Base-by-base conservation (phyloP, 2,888 invertebrate species). In the Erebia palarica region DNA sequence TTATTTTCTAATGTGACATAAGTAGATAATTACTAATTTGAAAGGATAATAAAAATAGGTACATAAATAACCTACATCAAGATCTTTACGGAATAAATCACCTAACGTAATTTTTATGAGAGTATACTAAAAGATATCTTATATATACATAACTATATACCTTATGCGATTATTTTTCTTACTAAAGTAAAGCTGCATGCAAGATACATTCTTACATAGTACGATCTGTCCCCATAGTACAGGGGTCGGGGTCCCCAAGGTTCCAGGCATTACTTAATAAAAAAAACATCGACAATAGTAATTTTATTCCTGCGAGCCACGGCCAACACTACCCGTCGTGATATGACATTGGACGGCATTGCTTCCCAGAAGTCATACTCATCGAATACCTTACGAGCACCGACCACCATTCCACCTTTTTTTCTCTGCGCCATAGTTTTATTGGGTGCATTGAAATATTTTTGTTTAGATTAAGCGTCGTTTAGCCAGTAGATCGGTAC, bases 391-490 rank as follows among this genome's bases (percentile, higher is more conserved):
- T 90, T 90, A 88, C 90, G 87, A 86, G 87, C 86, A 81, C 81
- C 84, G 83, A 81, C 84, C 82, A 81, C 84, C 83, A 83, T 84
- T 83, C 83, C 84, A 82, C 81, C 80, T 80, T 89, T 91, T 91
- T 91, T 92, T 88, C 85, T 84, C 82, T 80, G 80, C 83, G 82
- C 83, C 84, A 88, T 87, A 87, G 85, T 92, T 90, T 91, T 91
- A 90, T 91, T 92, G 88, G 87, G 81, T 79, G 85, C 90, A 90
- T 91, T 91, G 88, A 91, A 92, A 91, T 92, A 92, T 92, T 92
- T 91, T 88, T 88, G 91, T 91, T 89, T 88, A 91, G 90, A 92
- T 91, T 89, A 92, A 91, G 91, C 88, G 91, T 85, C 90, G 87
- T 88, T 90, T 91, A 88, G 84, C 81, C 83, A 84, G 82, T 82